Evolutionary conservation across 2,113 vertebrate species (phyloP), one percentile per base, ranked within the genome.

Genomic region (Probosciger aterrimus): DNA sequence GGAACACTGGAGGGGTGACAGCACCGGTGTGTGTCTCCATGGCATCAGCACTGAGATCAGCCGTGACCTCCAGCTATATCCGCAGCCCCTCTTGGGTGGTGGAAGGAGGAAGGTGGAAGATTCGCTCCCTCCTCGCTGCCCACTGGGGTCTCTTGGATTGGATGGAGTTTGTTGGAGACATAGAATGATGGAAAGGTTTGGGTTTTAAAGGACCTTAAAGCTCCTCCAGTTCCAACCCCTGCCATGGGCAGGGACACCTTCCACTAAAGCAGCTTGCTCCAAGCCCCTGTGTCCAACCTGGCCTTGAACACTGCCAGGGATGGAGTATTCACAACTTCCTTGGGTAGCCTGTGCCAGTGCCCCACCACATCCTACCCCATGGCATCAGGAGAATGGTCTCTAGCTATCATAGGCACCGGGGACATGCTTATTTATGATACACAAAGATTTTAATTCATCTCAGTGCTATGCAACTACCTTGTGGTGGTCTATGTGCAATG

Each of bases 51-150:
- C n/a, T 4, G 1, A 33, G 33, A 37, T 71, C 27, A 73, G 44
- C n/a, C 0, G 0, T 22, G 87, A 94, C 93, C 84, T 95, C 91
- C 90, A 85, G 50, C 10, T 2, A 0, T 27, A n/a, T 47, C 52
- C 3, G 1, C 79, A 88, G n/a, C 4, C 4, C 20, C 3, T 13
- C 39, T 35, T 3, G 0, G 11, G 2, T 24, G 8, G 18, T 28
- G 10, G n/a, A 19, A 25, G 11, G 30, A 39, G 49, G 74, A 82
- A 18, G 5, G 2, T 1, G 11, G 20, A 18, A 47, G 28, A 3
- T 1, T 60, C 0, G 0, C 4, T 91, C 53, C 15, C 3, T 84
- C 18, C 25, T 73, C 0, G 0, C 13, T 0, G 0, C 41, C 7
- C 35, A 2, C 6, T 0, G 0, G 17, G 11, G 11, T 49, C 10